Evolutionary conservation across 2,888 invertebrate genomes (phyloP).

Genomic region (Phengaris arion): DNA sequence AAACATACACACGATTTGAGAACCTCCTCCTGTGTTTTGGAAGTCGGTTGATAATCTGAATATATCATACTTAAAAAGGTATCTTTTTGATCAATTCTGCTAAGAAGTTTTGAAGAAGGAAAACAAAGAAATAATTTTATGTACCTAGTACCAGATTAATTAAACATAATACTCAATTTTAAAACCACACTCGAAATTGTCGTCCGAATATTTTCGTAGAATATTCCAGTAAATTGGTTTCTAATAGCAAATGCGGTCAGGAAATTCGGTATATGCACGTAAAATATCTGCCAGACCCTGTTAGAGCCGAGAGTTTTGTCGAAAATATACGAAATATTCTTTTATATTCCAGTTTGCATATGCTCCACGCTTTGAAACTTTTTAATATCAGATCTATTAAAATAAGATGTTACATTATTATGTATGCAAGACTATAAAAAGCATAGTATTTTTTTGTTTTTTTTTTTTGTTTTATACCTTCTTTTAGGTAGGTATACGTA

Average conservation of each 20-base stretch:
- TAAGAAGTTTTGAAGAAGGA: too few relatives aligned
- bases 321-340: slow-evolving; percentile 24
- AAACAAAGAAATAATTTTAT: too few relatives aligned
- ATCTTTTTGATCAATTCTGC: too few relatives aligned
- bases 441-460: too few relatives aligned
- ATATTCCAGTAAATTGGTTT: slow-evolving; percentile 14
- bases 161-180: not conserved
- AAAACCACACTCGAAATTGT: not conserved
- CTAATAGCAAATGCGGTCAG: slow-evolving; percentile 25
- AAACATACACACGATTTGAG: too few relatives aligned
- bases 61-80: too few relatives aligned
- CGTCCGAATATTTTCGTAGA: slow-evolving; percentile 10
- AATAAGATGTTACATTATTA: not conserved
- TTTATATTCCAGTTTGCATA: not conserved
- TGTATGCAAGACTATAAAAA: too few relatives aligned
- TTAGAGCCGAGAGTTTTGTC: not conserved
- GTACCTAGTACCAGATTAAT: not conserved
- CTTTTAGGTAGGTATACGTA: too few relatives aligned
- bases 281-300: slow-evolving; percentile 11
- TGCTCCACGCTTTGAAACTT: not conserved
- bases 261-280: slow-evolving; percentile 19
- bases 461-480: too few relatives aligned
- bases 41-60: too few relatives aligned
- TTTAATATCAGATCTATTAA: not conserved
- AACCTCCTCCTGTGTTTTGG: too few relatives aligned